phyloP scores from a whole-genome alignment of 1,140 invertebrate species.

The Chrysomallon squamiferum region DNA sequence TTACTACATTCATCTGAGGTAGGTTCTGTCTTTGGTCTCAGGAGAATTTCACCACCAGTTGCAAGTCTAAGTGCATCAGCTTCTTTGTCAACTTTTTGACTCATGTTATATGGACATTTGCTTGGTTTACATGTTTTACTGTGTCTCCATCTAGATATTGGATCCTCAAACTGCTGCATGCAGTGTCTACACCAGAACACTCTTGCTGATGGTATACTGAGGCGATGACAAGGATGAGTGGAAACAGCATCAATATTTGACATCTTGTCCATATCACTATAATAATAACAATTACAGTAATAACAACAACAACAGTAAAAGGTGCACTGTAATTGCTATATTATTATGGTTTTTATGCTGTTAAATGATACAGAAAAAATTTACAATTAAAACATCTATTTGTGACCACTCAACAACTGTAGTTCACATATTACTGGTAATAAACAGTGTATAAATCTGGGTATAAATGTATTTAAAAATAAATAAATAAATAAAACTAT shows the following conservation, averaged over 20 bases:
- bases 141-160: conserved; percentile 48
- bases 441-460: too few relatives aligned
- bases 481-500: too few relatives aligned
- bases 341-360: too few relatives aligned
- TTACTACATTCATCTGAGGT: conserved; percentile 5
- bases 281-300: too few relatives aligned
- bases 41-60: conserved; percentile 11
- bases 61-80: conserved; percentile 25
- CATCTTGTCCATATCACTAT: too few relatives aligned
- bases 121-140: conserved; percentile 40
- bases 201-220: conserved; percentile 43
- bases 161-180: conserved; percentile 46
- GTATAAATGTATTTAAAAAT: too few relatives aligned
- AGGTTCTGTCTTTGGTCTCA: conserved; percentile 8
- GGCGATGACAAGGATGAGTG: conserved; percentile 45
- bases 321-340: too few relatives aligned
- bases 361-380: too few relatives aligned
- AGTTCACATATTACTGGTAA: too few relatives aligned
- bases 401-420: too few relatives aligned
- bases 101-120: conserved; percentile 22
- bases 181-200: conserved; percentile 51
- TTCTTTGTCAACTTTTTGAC: conserved; percentile 30
- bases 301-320: too few relatives aligned
- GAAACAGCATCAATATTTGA: conserved; percentile 9
- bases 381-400: too few relatives aligned